A percentile compares a stretch with the other conserved stretches of the same genome.
Conservation (phyloP, 1,140 invertebrate genomes). For the Macrotrachela quadricornifera region DNA sequence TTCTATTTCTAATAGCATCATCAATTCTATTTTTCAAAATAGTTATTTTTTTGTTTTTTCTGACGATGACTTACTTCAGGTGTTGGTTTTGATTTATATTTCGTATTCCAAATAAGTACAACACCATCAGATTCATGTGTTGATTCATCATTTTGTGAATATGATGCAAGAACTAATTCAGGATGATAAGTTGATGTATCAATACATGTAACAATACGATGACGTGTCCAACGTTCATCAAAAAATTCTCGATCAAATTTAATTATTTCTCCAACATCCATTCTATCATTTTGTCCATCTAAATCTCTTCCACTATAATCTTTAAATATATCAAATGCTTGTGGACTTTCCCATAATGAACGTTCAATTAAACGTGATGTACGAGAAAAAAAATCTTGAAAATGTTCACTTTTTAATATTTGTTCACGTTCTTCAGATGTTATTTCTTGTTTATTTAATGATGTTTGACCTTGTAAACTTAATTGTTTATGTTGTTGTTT, state of each 20-base stretch:
- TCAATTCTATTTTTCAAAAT: too few relatives aligned
- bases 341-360: constrained; percentile 36
- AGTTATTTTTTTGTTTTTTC: too few relatives aligned
- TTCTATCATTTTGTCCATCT: too few relatives aligned
- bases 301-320: too few relatives aligned
- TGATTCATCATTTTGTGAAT: not conserved
- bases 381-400: constrained; percentile 66
- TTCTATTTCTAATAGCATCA: too few relatives aligned
- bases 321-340: too few relatives aligned
- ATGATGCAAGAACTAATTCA: not conserved
- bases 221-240: constrained; percentile 83
- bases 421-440: constrained; percentile 81
- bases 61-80: constrained; percentile 94
- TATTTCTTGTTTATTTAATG: constrained; percentile 35
- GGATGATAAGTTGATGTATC: too few relatives aligned
- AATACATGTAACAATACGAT: constrained; percentile 53
- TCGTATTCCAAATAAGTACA: constrained; percentile 87
- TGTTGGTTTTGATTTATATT: constrained; percentile 69
- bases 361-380: constrained; percentile 70
- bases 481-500: too few relatives aligned
- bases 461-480: too few relatives aligned
- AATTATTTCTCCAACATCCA: constrained; percentile 3
- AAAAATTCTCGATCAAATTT: constrained; percentile 67
- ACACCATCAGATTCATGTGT: constrained; percentile 48
- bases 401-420: constrained; percentile 74